Evolutionary conservation across 2,888 invertebrate species (phyloP), one percentile per base, ranked within the genome.

Genomic region (Ophion costatus): DNA sequence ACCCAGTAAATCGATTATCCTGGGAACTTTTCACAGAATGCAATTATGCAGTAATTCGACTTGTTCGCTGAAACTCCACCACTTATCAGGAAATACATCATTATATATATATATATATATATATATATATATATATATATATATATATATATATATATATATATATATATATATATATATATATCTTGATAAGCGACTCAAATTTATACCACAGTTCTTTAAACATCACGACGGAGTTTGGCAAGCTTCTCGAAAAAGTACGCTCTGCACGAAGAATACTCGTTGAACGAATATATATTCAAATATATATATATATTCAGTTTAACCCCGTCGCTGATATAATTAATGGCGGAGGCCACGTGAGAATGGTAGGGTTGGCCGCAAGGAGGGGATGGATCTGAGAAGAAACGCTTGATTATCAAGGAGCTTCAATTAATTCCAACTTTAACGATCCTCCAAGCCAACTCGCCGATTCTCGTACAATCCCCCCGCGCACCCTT

Each of bases 341-440:
- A 83, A 83, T 79, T 83, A 79, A 83, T 83, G 83, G 77, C 24
- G 56, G 59, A n/a, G 9, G 59, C n/a, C 22, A 33, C 22, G 73
- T n/a, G 59, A n/a, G n/a, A 45, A 51, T 22, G 33, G 17, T n/a
- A 24, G 56, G 57, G 20, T 33, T 29, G 69, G 17, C 63, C 45
- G 24, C 33, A 51, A 51, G 17, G 64, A 17, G 70, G 57, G 71
- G 71, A 82, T 57, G 29, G 73, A 73, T 73, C 56, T 74, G 57
- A 69, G 67, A 74, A 74, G 78, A 29, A 78, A 74, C 78, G 56
- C 73, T 78, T 69, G 78, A 74, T 82, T 82, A 78, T 74, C 82
- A 78, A 78, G 74, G 67, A 82, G 78, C 69, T 82, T 69, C 82
- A 82, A 82, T 82, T 82, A 82, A 78, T 82, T 78, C 78, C 63